Percentiles rank a stretch among this genome's conserved stretches.
Evolutionary conservation across 2,888 invertebrate species (phyloP).

Genomic region (Amphipyra berbera): DNA sequence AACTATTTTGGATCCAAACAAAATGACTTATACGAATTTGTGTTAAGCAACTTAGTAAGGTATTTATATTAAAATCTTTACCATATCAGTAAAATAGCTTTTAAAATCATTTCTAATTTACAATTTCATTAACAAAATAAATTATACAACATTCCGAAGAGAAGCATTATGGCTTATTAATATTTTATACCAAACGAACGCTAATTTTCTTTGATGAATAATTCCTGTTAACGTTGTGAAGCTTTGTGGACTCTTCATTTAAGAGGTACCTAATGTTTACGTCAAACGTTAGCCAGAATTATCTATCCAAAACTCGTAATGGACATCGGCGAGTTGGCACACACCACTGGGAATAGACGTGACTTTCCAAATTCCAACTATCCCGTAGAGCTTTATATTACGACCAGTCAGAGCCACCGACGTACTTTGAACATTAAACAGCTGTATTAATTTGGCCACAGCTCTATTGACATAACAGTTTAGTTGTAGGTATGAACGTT

Average conservation of each 20-base stretch:
- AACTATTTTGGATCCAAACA: too few species aligned
- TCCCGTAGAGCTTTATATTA: conserved; percentile 58
- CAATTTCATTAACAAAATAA: conserved; percentile 16
- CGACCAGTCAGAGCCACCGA: conserved; percentile 47
- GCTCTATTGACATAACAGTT: conserved; percentile 38
- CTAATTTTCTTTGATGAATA: conserved; percentile 50
- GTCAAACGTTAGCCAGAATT: conserved; percentile 46
- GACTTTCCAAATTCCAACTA: conserved; percentile 60
- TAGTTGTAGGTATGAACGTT: conserved; percentile 8
- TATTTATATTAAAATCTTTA: too few species aligned
- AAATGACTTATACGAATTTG: too few species aligned
- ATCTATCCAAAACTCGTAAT: conserved; percentile 63
- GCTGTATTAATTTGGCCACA: conserved; percentile 55
- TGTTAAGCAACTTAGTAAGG: too few species aligned
- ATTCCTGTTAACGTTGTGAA: conserved; percentile 41
- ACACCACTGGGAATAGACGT: conserved; percentile 62
- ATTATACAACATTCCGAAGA: conserved; percentile 16
- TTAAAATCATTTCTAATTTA: conserved; percentile 7
- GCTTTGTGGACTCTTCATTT: conserved; percentile 33
- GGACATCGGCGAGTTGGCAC: conserved; percentile 60
- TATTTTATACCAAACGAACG: conserved; percentile 35
- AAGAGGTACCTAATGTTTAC: conserved; percentile 37
- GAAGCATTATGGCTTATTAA: conserved; percentile 36
- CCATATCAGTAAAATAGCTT: not conserved
- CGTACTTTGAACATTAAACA: conserved; percentile 60